phyloP scores from a whole-genome alignment of 2,113 vertebrate species.

The pig (Sus scrofa) region DNA sequence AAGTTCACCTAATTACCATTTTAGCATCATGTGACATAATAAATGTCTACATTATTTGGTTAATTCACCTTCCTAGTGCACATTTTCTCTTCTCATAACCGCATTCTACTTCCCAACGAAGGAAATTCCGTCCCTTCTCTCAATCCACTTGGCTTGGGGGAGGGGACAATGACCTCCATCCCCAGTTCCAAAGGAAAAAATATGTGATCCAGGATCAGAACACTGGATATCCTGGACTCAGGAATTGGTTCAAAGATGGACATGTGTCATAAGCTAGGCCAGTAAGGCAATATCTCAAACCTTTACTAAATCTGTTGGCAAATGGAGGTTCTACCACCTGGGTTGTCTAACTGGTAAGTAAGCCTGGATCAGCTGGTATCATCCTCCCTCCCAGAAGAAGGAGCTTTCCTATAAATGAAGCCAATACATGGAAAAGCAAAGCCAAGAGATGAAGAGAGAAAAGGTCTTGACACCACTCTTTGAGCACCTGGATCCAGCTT shows the following conservation, averaged over 20 bases:
- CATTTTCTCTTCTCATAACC: not conserved
- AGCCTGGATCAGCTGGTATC: not conserved
- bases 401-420: not conserved
- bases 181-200: not conserved
- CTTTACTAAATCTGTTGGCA: not conserved
- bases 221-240: not conserved
- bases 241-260: not conserved
- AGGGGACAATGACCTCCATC: not conserved
- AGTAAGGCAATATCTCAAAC: not conserved
- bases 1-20: not conserved
- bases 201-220: not conserved
- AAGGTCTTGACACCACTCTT: not conserved
- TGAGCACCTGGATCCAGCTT: slow-evolving; percentile 39
- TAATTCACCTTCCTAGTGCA: not conserved
- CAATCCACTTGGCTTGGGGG: not conserved
- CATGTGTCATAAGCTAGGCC: not conserved
- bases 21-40: not conserved
- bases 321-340: not conserved
- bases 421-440: not conserved
- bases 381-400: not conserved
- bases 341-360: not conserved
- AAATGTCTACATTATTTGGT: not conserved
- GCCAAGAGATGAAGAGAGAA: not conserved
- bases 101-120: not conserved
- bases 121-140: not conserved